Base-by-base conservation (phyloP, 2,113 vertebrate genomes). In the Gymnogyps californianus region DNA sequence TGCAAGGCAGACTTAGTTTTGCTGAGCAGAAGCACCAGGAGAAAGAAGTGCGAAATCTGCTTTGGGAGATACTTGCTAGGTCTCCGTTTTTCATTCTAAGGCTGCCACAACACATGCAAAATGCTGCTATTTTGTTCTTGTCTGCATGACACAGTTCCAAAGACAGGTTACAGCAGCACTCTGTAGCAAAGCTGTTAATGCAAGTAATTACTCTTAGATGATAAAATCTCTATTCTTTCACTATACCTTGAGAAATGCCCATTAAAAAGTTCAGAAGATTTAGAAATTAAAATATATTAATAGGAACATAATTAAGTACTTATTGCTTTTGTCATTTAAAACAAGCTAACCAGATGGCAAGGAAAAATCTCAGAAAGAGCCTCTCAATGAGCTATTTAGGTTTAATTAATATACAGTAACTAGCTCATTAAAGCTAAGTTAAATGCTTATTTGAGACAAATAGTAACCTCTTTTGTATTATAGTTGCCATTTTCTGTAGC, bases 381-480 rank as follows among this genome's bases (percentile, higher is more conserved):
- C 71, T 95, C 95, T 97, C 94, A 98, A 80, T 84, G 83, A 96
- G 75, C 92, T 97, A 93, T 95, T 66, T 94, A 95, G 58, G 96
- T 97, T 97, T 97, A 98, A 97, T 98, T 98, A 97, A 97, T 96
- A 95, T 93, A 93, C 78, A 92, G 61, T 62, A 97, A 94, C 78
- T 85, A 97, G 71, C 72, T 97, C 77, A 96, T 97, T 97, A 96
- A 94, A 94, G 72, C 89, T 95, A 94, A 96, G 89, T 94, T 96
- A 97, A 98, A 98, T 97, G 89, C 22, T 97, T 97, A 95, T 96
- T 97, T 94, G 83, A 87, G 84, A 95, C 66, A 93, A 96, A 96
- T 52, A 83, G 64, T 88, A 96, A 77, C 83, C 46, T 83, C 89
- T 82, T 87, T 90, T 93, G 74, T 88, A 67, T 80, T 88, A 79